These are phyloP conservation scores for Sesamia inferens DNA, from an alignment of 2,888 invertebrate genomes.

Conservation along the genomic window DNA sequence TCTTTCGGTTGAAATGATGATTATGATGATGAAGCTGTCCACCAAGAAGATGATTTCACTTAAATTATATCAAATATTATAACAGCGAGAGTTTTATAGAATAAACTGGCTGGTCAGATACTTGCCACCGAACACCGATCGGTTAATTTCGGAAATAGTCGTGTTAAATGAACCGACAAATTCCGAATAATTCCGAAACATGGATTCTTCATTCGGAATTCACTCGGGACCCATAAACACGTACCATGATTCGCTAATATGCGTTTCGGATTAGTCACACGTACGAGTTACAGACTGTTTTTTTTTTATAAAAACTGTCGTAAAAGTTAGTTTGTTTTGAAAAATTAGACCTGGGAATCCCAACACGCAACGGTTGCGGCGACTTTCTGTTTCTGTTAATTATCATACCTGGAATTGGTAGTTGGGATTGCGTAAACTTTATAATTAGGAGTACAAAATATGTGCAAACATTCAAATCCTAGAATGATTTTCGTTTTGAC, in stretches of 20 bases:
- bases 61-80: no score
- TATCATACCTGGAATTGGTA: constrained; percentile 21
- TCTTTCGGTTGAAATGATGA: no score
- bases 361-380: constrained; percentile 27
- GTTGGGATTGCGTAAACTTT: background rate
- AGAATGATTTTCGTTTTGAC: background rate
- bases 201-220: constrained; percentile 6
- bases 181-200: constrained; percentile 30
- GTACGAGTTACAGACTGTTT: constrained; percentile 25
- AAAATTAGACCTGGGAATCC: constrained; percentile 34
- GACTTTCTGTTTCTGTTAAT: constrained; percentile 39
- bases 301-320: constrained; percentile 22
- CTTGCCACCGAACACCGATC: background rate
- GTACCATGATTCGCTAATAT: constrained; percentile 28
- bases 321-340: constrained; percentile 42
- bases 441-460: constrained; percentile 12
- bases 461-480: background rate
- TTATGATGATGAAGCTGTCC: no score
- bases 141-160: background rate
- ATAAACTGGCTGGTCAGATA: background rate
- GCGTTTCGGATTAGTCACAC: constrained; percentile 46
- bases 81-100: background rate
- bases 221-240: constrained; percentile 25
- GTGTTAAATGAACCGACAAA: constrained; percentile 17
- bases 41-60: background rate